phyloP scores from a whole-genome alignment of 2,888 invertebrate genomes.

The Schizotus pectinicornis region DNA sequence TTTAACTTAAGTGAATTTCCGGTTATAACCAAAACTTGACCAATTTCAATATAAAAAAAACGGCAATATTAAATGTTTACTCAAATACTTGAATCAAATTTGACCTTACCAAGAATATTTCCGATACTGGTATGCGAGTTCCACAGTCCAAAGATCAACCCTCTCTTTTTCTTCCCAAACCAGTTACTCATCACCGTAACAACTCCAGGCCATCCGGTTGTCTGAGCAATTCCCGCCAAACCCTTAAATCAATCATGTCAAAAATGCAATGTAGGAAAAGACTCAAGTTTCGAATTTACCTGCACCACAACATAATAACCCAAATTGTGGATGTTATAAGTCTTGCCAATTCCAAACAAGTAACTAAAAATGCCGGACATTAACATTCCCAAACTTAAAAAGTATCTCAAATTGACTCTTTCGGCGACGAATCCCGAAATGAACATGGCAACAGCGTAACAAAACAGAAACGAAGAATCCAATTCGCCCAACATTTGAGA shows the following conservation, averaged over 20 bases:
- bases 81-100: no score
- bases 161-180: constrained; percentile 92
- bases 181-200: constrained; percentile 94
- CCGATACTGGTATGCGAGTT: constrained; percentile 97
- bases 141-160: constrained; percentile 95
- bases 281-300: constrained; percentile 64
- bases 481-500: constrained; percentile 81
- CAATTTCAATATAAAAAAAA: no score
- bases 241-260: constrained; percentile 62
- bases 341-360: constrained; percentile 85
- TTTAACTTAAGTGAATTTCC: no score
- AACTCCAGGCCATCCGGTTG: constrained; percentile 97
- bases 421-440: constrained; percentile 89
- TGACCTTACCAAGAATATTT: constrained; percentile 79
- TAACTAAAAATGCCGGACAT: constrained; percentile 85
- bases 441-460: constrained; percentile 95
- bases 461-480: constrained; percentile 90
- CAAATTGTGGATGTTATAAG: constrained; percentile 80
- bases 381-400: constrained; percentile 90
- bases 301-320: constrained; percentile 85
- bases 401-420: constrained; percentile 87
- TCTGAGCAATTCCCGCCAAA: constrained; percentile 85
- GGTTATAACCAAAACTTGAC: no score
- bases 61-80: no score
- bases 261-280: no score